These are phyloP conservation scores for Emys orbicularis DNA, from an alignment of 2,797 vertebrate species.

Conservation along the genomic window DNA sequence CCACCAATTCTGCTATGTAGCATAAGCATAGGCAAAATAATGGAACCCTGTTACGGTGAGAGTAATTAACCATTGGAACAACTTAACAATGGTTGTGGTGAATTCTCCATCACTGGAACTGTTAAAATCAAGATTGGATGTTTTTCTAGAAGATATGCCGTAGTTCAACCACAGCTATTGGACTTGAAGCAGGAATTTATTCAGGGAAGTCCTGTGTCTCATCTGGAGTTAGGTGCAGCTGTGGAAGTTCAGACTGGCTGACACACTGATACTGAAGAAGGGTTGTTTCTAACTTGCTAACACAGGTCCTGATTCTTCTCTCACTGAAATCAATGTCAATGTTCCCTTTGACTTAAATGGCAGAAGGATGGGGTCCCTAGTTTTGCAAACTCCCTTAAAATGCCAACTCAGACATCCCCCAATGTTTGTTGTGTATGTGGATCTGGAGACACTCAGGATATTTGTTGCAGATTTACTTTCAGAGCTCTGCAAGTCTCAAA, in stretches of 20 bases:
- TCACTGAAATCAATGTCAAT: not conserved
- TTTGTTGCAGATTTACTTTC: not conserved
- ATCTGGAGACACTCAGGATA: not conserved
- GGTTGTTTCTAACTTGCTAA: not conserved
- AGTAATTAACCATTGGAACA: not conserved
- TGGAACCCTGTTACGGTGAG: not conserved
- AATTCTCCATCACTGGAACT: not conserved
- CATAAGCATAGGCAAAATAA: too few species aligned
- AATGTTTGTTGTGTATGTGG: not conserved
- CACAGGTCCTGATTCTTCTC: not conserved
- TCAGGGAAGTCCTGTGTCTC: too few species aligned
- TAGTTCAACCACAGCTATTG: not conserved
- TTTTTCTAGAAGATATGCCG: not conserved
- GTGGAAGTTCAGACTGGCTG: not conserved
- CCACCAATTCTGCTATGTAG: too few species aligned
- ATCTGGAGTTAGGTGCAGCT: not conserved
- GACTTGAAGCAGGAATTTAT: not conserved
- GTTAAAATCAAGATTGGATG: not conserved
- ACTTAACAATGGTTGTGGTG: not conserved
- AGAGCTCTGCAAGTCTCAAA: not conserved
- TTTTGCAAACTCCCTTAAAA: not conserved
- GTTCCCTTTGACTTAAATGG: not conserved
- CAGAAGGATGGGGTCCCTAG: not conserved
- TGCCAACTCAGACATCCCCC: not conserved
- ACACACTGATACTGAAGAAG: not conserved